These are phyloP conservation scores for Limnephilus lunatus DNA, from an alignment of 2,888 invertebrate species.

Conservation along the genomic window DNA sequence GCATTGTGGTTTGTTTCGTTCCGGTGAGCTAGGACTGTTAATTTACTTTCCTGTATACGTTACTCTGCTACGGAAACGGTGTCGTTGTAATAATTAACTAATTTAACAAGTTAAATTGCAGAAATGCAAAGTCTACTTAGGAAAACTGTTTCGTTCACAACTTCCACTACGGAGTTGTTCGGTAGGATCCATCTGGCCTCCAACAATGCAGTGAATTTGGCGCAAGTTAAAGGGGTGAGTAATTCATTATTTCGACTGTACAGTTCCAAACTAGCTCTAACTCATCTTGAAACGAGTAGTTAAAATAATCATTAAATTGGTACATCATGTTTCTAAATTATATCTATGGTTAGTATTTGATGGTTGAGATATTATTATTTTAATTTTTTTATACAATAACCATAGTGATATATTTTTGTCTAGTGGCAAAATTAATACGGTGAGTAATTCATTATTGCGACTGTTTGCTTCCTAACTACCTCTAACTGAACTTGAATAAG, in stretches of 20 bases:
- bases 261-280: neutral
- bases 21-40: neutral
- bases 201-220: conserved; percentile 22
- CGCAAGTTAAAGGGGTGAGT: conserved; percentile 47
- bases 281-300: neutral
- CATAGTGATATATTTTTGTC: neutral
- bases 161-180: conserved; percentile 61
- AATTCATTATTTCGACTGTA: neutral
- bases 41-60: neutral
- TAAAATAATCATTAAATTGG: neutral
- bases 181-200: conserved; percentile 53
- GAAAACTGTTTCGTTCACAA: conserved; percentile 60
- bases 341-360: neutral
- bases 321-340: neutral
- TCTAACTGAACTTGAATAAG: no score
- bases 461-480: neutral
- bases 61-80: neutral
- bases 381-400: no score
- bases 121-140: conserved; percentile 57
- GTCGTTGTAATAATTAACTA: neutral
- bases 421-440: conserved; percentile 31
- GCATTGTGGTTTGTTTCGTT: neutral
- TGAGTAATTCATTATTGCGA: conserved; percentile 16
- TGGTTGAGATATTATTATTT: neutral
- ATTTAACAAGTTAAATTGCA: neutral